Conservation (phyloP, 2,888 invertebrate genomes). For the Sphecodes monilicornis region DNA sequence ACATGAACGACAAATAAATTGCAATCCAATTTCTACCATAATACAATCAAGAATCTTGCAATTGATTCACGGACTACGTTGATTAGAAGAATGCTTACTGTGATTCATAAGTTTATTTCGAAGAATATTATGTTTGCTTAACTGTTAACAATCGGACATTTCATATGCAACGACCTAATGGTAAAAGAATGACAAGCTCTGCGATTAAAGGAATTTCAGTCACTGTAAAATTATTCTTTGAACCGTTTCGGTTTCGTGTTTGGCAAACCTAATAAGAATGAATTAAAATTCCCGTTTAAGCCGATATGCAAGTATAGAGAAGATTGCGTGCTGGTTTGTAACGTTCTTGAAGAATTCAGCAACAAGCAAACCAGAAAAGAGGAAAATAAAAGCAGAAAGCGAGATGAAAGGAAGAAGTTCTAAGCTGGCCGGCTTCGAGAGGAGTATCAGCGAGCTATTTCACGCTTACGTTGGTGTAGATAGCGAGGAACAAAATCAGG, state of each 20-base stretch:
- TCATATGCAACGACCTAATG: too few relatives aligned
- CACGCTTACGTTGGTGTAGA: slow-evolving; percentile 41
- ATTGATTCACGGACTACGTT: too few relatives aligned
- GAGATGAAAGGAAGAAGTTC: slow-evolving; percentile 5
- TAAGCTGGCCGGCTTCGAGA: background rate
- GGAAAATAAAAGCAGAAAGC: background rate
- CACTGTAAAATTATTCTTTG: too few relatives aligned
- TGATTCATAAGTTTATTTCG: too few relatives aligned
- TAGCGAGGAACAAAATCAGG: slow-evolving; percentile 54
- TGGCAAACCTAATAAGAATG: background rate
- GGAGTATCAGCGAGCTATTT: slow-evolving; percentile 42
- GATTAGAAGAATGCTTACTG: too few relatives aligned
- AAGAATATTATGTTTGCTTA: too few relatives aligned
- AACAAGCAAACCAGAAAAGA: background rate
- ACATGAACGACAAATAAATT: too few relatives aligned
- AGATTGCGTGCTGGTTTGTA: background rate
- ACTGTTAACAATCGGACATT: too few relatives aligned
- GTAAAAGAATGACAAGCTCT: too few relatives aligned
- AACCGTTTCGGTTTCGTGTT: background rate
- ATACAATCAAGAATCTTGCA: too few relatives aligned
- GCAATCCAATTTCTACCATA: too few relatives aligned
- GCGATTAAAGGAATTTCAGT: too few relatives aligned
- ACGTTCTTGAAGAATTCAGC: background rate
- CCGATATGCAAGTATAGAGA: background rate
- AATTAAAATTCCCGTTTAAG: background rate